Evolutionary conservation across 2,113 vertebrate genomes (phyloP).

Genomic region (Lampris incognitus): DNA sequence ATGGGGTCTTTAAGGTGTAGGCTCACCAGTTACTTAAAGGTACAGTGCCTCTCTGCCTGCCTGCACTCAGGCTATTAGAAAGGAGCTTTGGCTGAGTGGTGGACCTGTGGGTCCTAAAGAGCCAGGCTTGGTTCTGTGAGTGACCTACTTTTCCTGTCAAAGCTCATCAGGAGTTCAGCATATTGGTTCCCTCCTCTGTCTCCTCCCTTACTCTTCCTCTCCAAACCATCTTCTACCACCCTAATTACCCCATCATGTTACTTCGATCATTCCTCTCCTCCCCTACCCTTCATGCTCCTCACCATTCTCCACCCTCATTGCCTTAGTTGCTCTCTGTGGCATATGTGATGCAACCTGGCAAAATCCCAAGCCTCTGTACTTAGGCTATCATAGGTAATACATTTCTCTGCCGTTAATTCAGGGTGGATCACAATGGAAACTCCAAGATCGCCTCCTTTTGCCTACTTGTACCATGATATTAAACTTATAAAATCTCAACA

Average conservation of each 20-base stretch:
- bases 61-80: conserved; percentile 13
- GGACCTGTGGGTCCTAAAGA: conserved; percentile 10
- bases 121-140: conserved; percentile 18
- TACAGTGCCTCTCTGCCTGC: background rate
- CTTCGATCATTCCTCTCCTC: background rate
- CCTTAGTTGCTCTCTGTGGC: background rate
- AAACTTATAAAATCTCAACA: too few relatives aligned
- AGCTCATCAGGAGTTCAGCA: conserved; percentile 60
- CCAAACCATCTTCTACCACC: background rate
- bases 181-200: conserved; percentile 7
- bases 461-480: too few relatives aligned
- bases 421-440: background rate
- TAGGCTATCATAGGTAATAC: background rate
- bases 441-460: background rate
- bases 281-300: conserved; percentile 8
- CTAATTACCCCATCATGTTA: background rate
- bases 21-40: background rate
- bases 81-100: background rate
- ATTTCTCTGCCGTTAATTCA: background rate
- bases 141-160: conserved; percentile 61
- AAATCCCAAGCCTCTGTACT: background rate
- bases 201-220: conserved; percentile 10
- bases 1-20: background rate
- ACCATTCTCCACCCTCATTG: background rate
- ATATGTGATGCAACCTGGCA: conserved; percentile 5